A percentile compares a stretch with the other conserved stretches of the same genome.
phyloP scores from a whole-genome alignment of 2,797 vertebrate genomes.

The Pseudocheirus occidentalis region DNA sequence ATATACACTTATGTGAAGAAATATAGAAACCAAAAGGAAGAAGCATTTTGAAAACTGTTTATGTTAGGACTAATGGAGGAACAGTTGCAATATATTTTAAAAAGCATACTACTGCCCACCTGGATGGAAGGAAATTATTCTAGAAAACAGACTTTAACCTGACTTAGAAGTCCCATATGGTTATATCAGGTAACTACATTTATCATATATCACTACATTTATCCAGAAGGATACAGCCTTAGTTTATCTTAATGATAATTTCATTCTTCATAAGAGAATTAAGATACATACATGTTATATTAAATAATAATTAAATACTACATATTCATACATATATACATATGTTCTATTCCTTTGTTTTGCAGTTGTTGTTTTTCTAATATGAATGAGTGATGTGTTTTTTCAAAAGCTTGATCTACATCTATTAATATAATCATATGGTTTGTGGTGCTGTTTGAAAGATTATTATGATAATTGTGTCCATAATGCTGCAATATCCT shows the following conservation, averaged over 20 bases:
- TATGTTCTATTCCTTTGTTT: neutral
- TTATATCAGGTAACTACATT: neutral
- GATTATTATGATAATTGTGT: neutral
- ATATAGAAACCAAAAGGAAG: neutral
- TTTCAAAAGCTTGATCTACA: neutral
- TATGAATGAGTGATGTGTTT: neutral
- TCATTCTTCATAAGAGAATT: neutral
- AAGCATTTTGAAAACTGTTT: neutral
- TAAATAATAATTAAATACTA: neutral
- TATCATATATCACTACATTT: neutral
- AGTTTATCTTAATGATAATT: neutral
- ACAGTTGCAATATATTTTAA: neutral
- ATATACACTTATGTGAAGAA: neutral
- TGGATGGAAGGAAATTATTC: neutral
- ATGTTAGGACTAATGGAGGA: neutral
- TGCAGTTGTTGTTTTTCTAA: neutral
- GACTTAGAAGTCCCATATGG: neutral
- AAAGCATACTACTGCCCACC: neutral
- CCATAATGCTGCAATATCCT: neutral
- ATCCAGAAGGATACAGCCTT: neutral
- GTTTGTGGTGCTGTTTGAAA: neutral
- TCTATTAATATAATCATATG: neutral
- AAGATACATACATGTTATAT: neutral
- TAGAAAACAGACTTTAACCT: neutral
- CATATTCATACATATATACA: neutral